Percentiles rank a stretch among this genome's conserved stretches.
These are phyloP conservation scores for Eilema griseolum DNA, from an alignment of 2,888 invertebrate species.

Conservation along the genomic window DNA sequence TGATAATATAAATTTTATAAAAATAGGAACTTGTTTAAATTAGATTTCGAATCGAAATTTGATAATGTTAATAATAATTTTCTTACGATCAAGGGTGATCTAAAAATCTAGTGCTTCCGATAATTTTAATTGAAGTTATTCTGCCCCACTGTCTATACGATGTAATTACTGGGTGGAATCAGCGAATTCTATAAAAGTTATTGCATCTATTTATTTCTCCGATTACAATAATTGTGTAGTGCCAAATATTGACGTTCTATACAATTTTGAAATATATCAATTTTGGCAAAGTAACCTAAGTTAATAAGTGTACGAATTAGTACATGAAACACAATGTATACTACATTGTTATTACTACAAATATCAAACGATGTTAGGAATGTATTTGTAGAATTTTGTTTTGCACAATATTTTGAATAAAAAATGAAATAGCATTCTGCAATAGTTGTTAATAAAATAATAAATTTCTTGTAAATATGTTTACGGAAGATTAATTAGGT, in stretches of 20 bases:
- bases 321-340: neutral
- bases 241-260: conserved; percentile 53
- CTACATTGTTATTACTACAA: neutral
- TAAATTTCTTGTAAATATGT: neutral
- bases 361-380: neutral
- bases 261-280: conserved; percentile 44
- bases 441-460: neutral
- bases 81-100: conserved; percentile 30
- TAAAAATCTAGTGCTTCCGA: conserved; percentile 56
- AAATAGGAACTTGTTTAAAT: conserved; percentile 13
- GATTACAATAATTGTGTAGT: conserved; percentile 58
- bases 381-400: neutral
- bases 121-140: conserved; percentile 18
- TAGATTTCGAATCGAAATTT: conserved; percentile 13
- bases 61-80: conserved; percentile 31
- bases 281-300: conserved; percentile 7
- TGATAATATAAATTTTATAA: conserved; percentile 11
- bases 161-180: neutral
- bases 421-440: neutral
- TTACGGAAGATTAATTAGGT: neutral
- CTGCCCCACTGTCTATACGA: conserved; percentile 19
- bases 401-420: neutral
- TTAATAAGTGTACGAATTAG: neutral
- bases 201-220: conserved; percentile 9
- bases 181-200: conserved; percentile 8